Evolutionary conservation across 2,888 invertebrate species (phyloP), one percentile per base, ranked within the genome.

Genomic region (Drosophila melanosoma): DNA sequence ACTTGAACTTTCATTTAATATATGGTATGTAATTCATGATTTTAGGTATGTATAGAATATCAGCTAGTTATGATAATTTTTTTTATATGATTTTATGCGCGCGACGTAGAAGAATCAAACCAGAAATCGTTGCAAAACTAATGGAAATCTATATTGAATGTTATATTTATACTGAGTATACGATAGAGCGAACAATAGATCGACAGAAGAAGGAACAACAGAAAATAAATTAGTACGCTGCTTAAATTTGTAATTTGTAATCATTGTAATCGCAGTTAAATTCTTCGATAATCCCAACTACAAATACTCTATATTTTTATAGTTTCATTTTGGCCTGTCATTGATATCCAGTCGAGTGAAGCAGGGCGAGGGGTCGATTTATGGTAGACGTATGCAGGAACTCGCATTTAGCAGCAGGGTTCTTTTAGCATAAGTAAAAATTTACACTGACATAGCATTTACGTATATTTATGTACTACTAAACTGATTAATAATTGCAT

Each of bases 91-190:
- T 57, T 56, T 69, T 56, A 79, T 69, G 68, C 73, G 71, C 87
- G 60, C 79, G 61, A 79, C 63, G 53, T 63, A 42, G 53, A 54
- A 68, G 66, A 77, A 71, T 63, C 69, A 76, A 83, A 84, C 69
- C 73, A 76, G 70, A 81, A 83, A 71, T 80, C 74, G 65, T 74
- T 71, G 66, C 69, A 83, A 88, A 88, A 73, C 89, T 85, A 85
- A 82, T 73, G 74, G 45, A 84, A 74, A 59, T 74, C 87, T 87
- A 87, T 70, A 51, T 61, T 65, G 56, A 57, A 84, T 89, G 83
- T 81, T 38, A 57, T 84, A 84, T 84, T 84, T 87, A 89, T 89
- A 84, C 89, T 84, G 84, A 83, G 54, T 52, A 70, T 82, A 76
- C 76, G 62, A 74, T 71, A 75, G 63, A 78, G 54, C 63, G 70